These are phyloP conservation scores for Enchytraeus crypticus DNA, from an alignment of 2,888 invertebrate genomes.

Conservation along the genomic window DNA sequence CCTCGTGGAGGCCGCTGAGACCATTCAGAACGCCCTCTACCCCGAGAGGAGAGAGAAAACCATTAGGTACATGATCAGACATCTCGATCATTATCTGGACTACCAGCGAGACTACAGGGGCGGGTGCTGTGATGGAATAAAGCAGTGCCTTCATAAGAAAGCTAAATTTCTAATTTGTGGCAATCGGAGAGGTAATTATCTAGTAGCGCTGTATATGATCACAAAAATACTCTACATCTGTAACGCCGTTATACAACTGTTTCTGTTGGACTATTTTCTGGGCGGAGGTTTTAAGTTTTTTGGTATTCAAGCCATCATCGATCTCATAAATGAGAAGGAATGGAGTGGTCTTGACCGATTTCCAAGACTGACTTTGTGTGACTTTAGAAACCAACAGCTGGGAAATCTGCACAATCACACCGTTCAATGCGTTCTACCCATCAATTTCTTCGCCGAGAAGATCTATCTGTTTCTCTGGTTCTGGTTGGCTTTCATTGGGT, in stretches of 20 bases:
- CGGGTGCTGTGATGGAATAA: slow-evolving; percentile 43
- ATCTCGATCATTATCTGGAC: slow-evolving; percentile 28
- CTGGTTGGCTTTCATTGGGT: slow-evolving; percentile 51
- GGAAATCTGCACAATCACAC: slow-evolving; percentile 48
- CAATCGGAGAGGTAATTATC: slow-evolving; percentile 50
- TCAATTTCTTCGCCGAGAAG: slow-evolving; percentile 41
- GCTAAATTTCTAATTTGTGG: slow-evolving; percentile 47
- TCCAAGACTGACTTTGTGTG: slow-evolving; percentile 48
- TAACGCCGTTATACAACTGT: slow-evolving; percentile 51
- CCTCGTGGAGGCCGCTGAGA: too few relatives aligned
- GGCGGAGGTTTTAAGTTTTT: slow-evolving; percentile 48
- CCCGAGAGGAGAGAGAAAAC: slow-evolving; percentile 21
- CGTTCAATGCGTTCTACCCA: slow-evolving; percentile 49
- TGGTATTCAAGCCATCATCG: slow-evolving; percentile 51
- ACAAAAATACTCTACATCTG: slow-evolving; percentile 49
- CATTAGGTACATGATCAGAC: too few relatives aligned
- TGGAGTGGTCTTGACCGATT: slow-evolving; percentile 44
- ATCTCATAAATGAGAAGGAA: slow-evolving; percentile 46
- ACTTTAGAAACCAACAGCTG: slow-evolving; percentile 49
- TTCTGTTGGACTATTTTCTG: slow-evolving; percentile 51
- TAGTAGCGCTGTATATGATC: slow-evolving; percentile 50
- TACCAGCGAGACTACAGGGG: slow-evolving; percentile 46
- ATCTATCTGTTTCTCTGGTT: slow-evolving; percentile 53
- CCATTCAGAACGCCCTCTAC: too few relatives aligned
- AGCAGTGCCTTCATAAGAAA: slow-evolving; percentile 44